These are phyloP conservation scores for Cephus rjabovi DNA, from an alignment of 2,888 invertebrate species.

Conservation along the genomic window DNA sequence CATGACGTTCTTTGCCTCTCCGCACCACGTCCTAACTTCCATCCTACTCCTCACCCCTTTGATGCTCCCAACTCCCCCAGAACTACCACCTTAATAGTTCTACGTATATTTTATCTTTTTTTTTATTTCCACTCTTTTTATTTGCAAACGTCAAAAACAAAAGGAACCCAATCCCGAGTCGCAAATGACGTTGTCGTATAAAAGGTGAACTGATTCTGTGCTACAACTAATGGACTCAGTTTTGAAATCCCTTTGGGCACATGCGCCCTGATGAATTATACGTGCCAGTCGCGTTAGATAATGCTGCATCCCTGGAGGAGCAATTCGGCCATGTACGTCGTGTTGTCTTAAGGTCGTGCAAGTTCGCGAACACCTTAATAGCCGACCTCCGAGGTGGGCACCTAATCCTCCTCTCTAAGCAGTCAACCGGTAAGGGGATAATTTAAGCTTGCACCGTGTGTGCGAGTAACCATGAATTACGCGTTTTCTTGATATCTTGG, in stretches of 20 bases:
- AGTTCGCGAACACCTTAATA: neutral
- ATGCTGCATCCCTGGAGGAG: neutral
- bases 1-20: conserved; percentile 33
- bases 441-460: conserved; percentile 24
- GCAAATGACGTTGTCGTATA: neutral
- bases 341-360: neutral
- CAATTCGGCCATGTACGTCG: neutral
- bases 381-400: neutral
- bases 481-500: conserved; percentile 50
- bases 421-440: conserved; percentile 28
- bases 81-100: neutral
- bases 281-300: neutral
- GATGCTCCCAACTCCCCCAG: conserved; percentile 20
- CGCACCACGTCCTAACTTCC: conserved; percentile 22
- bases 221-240: neutral
- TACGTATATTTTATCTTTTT: neutral
- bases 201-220: neutral
- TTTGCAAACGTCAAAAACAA: neutral
- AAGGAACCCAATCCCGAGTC: neutral
- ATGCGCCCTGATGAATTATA: neutral
- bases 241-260: neutral
- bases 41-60: conserved; percentile 17
- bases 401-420: conserved; percentile 14
- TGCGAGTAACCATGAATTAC: conserved; percentile 44
- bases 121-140: no score